These are phyloP conservation scores for Drosophila aff. DNA, from an alignment of 1,140 invertebrate species.

Conservation along the genomic window DNA sequence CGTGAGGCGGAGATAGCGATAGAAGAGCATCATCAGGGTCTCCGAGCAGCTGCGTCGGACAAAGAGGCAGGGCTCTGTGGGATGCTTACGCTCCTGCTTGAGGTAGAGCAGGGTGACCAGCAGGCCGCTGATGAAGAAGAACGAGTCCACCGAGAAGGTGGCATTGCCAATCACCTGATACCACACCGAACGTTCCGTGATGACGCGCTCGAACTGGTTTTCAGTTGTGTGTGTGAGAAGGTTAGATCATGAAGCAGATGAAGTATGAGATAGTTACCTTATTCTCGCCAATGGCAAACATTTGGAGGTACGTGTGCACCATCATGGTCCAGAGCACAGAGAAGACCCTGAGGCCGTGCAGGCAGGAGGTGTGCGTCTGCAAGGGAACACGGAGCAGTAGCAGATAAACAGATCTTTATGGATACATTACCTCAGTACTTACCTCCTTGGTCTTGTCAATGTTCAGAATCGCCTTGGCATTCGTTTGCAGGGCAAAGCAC, in stretches of 20 bases:
- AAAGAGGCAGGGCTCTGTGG: conserved; percentile 61
- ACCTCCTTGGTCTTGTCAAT: conserved; percentile 86
- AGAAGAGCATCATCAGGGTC: conserved; percentile 87
- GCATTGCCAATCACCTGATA: conserved; percentile 95
- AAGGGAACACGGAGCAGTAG: conserved; percentile 14
- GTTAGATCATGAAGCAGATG: not conserved
- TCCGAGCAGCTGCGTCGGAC: conserved; percentile 85
- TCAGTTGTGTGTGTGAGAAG: too few relatives aligned
- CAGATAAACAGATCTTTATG: not conserved
- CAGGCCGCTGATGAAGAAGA: conserved; percentile 95
- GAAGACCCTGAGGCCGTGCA: conserved; percentile 94
- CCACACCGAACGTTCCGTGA: conserved; percentile 92
- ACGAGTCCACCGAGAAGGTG: conserved; percentile 95
- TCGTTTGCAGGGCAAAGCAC: conserved; percentile 86
- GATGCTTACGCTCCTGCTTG: conserved; percentile 86
- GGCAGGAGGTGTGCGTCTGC: conserved; percentile 89
- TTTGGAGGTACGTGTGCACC: conserved; percentile 94
- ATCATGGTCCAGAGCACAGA: conserved; percentile 96
- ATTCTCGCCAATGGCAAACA: conserved; percentile 91
- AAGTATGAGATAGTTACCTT: conserved; percentile 40
- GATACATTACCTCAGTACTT: conserved; percentile 19
- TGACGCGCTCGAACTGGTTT: conserved; percentile 89
- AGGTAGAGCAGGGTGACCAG: conserved; percentile 91
- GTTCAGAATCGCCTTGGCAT: conserved; percentile 88
- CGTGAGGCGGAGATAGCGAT: conserved; percentile 90